Base-by-base conservation (phyloP, 92 coral and sea anemone genomes). In the Nematostella vectensis region DNA sequence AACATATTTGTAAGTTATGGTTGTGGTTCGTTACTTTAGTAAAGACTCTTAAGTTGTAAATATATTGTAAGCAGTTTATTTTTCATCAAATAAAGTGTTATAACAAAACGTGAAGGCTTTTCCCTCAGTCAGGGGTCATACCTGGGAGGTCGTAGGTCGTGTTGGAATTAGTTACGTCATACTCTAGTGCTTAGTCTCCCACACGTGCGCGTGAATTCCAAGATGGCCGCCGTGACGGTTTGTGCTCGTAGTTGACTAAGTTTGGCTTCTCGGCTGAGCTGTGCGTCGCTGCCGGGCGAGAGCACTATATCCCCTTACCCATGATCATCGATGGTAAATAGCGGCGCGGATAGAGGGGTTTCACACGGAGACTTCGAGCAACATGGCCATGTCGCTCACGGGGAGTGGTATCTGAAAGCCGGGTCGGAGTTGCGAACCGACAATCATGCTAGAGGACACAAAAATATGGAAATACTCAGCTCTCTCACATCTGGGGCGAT, bases 401-500 rank as follows among this genome's bases (percentile, higher is more conserved):
- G 95, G 0, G 95, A 85, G 45, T 85, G 95, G 95, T 85, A 85
- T 68, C 54, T 85, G 74, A 85, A 82, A 54, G 58, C 60, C 11
- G 74, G 71, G 44, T 62, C 65, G 33, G 62, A 78, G 37, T 48
- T 58, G 12, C n/a, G 29, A 38, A 43, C 25, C 11, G 17, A 55
- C 23, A 62, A 70, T 33, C 78, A 68, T 28, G 81, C 50, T 54
- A 67, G 64, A 54, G 58, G 78, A 20, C 67, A 71, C 31, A 80
- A 80, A 47, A 55, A 72, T n/a, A 74, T 77, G 74, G 96, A 86
- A 62, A 73, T 91, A 3, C 70, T 91, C 65, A 78, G 88, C 33
- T 81, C 98, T 33, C 77, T 91, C 72, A 58, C 86, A 30, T 83
- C 98, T 12, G 98, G 98, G 25, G 98, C 98, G 18, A 63, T 85